Conservation (phyloP, 1,140 invertebrate species). For the Galleria mellonella region DNA sequence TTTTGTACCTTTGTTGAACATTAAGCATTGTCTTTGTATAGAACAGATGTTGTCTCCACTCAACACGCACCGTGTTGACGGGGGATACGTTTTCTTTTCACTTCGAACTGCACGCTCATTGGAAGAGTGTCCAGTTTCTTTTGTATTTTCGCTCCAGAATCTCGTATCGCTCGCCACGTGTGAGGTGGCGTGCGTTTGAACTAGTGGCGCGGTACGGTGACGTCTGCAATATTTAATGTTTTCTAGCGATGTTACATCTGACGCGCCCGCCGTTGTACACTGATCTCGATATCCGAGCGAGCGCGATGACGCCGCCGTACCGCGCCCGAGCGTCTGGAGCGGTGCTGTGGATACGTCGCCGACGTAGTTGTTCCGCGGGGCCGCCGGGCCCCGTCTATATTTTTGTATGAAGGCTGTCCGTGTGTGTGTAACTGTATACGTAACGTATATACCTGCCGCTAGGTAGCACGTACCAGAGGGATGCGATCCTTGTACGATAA, state of each 20-base stretch:
- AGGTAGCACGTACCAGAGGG: constrained; percentile 21
- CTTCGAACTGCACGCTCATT: not conserved
- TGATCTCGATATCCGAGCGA: not conserved
- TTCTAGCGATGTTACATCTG: not conserved
- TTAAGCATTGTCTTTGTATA: not conserved
- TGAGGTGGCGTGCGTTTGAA: not conserved
- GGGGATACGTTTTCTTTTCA: not conserved
- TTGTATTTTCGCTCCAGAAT: too few species aligned
- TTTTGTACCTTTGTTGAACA: not conserved
- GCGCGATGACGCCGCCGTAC: not conserved
- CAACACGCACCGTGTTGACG: too few species aligned
- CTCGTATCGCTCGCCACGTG: not conserved
- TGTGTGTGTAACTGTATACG: constrained; percentile 14
- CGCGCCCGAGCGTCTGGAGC: not conserved
- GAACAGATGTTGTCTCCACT: too few species aligned
- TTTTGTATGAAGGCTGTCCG: constrained; percentile 41
- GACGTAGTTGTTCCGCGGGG: not conserved
- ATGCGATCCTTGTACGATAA: constrained; percentile 56
- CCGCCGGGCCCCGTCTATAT: constrained; percentile 22
- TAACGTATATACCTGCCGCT: constrained; percentile 9
- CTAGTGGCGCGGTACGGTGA: not conserved
- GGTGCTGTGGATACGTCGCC: not conserved
- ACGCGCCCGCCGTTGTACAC: too few species aligned
- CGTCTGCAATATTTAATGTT: constrained; percentile 1
- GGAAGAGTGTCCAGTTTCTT: not conserved